Evolutionary conservation across 2,888 invertebrate species (phyloP), one percentile per base, ranked within the genome.

Genomic region (Chouioia cunea): DNA sequence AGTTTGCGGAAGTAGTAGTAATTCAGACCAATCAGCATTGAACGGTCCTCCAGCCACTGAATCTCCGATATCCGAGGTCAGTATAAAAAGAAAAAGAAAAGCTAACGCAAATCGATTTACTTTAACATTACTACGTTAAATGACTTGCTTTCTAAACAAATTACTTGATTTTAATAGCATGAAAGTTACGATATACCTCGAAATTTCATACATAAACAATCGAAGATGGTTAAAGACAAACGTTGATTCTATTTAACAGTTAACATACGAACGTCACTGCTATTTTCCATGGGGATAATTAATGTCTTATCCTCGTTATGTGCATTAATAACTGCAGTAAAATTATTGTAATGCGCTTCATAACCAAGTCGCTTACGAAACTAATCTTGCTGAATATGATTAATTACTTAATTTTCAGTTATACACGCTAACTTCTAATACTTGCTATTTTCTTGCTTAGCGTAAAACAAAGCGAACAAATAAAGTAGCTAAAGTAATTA

Each of bases 51-150:
- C 80, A 8, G 77, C 79, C 64, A 73, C 77, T 44, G 83, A 85
- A 77, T 77, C 84, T 74, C 77, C 81, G 66, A 80, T 82, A 75
- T 79, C 83, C 70, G 83, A 85, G 85, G 85, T 85, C 74, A 79
- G 85, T 84, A 79, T 73, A n/a, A 43, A 0, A 18, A 62, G 8
- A 48, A 64, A 60, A 22, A 50, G n/a, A n/a, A n/a, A 48, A 48
- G 14, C 2, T 59, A 57, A 50, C 16, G 48, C 48, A 48, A 48
- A 48, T 4, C 48, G 10, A 4, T 70, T 57, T n/a, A 46, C 56
- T 65, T 48, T 43, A 50, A 62, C 52, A 66, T 15, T 56, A 44
- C 23, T 22, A 63, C 48, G 58, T 68, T 62, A 16, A 44, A 71
- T 66, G 58, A 74, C 52, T 65, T 56, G 68, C 66, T 67, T 69